A percentile compares a stretch with the other conserved stretches of the same genome.
phyloP scores from a whole-genome alignment of 2,113 vertebrate genomes.

The Percina caprodes region DNA sequence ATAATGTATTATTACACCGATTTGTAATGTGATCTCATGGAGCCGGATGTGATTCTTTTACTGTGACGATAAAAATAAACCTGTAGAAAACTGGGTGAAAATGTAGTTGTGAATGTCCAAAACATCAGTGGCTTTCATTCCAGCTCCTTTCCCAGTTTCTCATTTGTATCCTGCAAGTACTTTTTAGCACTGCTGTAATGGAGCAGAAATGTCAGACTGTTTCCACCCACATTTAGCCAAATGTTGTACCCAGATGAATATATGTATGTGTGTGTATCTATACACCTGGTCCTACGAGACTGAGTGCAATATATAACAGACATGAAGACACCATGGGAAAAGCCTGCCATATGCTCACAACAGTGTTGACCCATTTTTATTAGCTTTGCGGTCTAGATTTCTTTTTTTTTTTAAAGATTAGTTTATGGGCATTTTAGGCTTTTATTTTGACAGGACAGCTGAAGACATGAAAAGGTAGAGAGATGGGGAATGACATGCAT shows the following conservation, averaged over 20 bases:
- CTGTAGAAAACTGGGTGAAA: background rate
- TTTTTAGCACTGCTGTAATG: background rate
- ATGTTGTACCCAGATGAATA: background rate
- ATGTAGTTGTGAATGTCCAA: background rate
- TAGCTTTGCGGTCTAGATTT: too few relatives aligned
- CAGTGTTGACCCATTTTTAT: conserved; percentile 13
- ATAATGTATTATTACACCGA: background rate
- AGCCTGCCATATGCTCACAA: background rate
- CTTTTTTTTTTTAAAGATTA: too few relatives aligned
- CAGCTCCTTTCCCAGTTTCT: background rate
- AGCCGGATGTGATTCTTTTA: background rate
- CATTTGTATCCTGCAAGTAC: background rate
- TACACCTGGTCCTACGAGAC: background rate
- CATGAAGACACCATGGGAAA: background rate
- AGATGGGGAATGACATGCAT: too few relatives aligned
- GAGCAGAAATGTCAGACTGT: background rate
- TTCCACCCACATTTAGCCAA: background rate
- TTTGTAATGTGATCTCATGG: too few relatives aligned
- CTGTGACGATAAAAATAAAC: background rate
- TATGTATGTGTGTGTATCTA: too few relatives aligned
- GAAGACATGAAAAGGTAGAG: too few relatives aligned
- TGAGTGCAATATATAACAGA: background rate
- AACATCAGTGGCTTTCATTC: background rate
- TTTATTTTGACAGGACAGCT: too few relatives aligned
- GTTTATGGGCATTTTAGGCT: too few relatives aligned